Evolutionary conservation across 2,888 invertebrate genomes (phyloP).

Genomic region (Perithous albicinctus): DNA sequence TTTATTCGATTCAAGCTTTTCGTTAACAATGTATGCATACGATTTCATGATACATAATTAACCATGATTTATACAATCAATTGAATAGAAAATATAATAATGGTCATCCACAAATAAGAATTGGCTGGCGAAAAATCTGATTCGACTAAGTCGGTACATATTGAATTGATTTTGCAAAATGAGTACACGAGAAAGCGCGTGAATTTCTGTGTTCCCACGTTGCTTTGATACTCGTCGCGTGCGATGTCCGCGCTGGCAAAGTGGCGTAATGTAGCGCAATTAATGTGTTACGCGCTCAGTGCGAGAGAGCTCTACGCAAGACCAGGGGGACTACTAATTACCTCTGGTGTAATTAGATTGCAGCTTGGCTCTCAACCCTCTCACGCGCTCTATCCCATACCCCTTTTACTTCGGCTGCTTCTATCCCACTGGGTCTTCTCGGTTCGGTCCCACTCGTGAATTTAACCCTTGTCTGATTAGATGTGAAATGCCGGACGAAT

Average conservation of each 20-base stretch:
- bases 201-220: slow-evolving; percentile 20
- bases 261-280: slow-evolving; percentile 59
- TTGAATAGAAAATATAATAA: neutral
- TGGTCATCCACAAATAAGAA: neutral
- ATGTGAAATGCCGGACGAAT: slow-evolving; percentile 61
- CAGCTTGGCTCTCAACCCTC: slow-evolving; percentile 37
- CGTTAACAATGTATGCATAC: too few species aligned
- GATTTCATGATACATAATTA: too few species aligned
- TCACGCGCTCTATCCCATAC: slow-evolving; percentile 22
- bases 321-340: slow-evolving; percentile 64
- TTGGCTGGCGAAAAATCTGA: neutral
- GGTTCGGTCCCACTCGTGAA: slow-evolving; percentile 22
- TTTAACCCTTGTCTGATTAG: slow-evolving; percentile 46
- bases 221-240: slow-evolving; percentile 29
- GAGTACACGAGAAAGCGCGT: neutral
- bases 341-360: slow-evolving; percentile 65
- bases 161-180: neutral
- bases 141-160: too few species aligned
- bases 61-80: neutral
- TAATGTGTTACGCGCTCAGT: slow-evolving; percentile 62
- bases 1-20: too few species aligned
- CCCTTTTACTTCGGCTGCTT: slow-evolving; percentile 26
- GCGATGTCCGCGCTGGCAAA: slow-evolving; percentile 47
- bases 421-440: slow-evolving; percentile 47
- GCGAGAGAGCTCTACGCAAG: slow-evolving; percentile 36